phyloP scores from a whole-genome alignment of 1,140 invertebrate species.

The Aphelinus certus region DNA sequence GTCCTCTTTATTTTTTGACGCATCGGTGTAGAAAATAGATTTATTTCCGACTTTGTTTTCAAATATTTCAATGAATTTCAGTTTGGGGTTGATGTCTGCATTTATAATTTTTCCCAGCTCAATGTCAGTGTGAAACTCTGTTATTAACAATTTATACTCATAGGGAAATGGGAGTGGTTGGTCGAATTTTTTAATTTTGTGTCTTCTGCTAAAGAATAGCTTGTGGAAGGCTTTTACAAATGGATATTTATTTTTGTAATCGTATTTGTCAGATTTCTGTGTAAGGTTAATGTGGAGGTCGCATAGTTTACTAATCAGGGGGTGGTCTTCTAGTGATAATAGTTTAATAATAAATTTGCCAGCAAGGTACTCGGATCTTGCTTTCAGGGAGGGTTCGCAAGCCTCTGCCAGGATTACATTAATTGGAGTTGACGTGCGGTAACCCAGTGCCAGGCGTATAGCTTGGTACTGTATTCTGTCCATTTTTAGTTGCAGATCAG shows the following conservation, averaged over 20 bases:
- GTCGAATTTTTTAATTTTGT: not conserved
- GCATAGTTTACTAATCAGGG: not conserved
- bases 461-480: slow-evolving; percentile 25
- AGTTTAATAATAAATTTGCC: slow-evolving; percentile 15
- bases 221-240: not conserved
- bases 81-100: not conserved
- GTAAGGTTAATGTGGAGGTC: not conserved
- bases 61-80: not conserved
- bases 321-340: not conserved
- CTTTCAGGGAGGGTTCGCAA: slow-evolving; percentile 5
- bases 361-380: not conserved
- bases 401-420: slow-evolving; percentile 27
- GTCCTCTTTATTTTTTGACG: not conserved
- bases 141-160: not conserved
- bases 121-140: not conserved
- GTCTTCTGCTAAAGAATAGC: too few species aligned
- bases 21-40: not conserved
- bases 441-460: slow-evolving; percentile 25
- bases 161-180: not conserved
- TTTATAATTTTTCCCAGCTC: not conserved
- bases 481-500: not conserved
- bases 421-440: slow-evolving; percentile 16
- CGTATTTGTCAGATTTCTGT: not conserved
- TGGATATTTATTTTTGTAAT: not conserved
- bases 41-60: not conserved